Base-by-base conservation (phyloP, 2,888 invertebrate genomes). In the Amblyjoppa proteus region DNA sequence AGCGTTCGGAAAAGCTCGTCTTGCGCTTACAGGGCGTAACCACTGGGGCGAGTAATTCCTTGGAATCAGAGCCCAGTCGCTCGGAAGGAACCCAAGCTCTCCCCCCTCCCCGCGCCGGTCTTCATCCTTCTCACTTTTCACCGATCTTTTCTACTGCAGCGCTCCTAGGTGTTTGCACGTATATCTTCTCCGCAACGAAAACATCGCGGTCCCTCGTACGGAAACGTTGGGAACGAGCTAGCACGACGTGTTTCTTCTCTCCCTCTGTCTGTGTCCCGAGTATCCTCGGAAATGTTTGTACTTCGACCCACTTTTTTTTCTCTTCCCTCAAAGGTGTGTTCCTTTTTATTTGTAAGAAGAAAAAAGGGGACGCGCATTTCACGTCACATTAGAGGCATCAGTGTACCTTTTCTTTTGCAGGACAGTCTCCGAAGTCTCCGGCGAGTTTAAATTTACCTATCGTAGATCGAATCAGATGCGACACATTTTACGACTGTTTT, bases 31-130 rank as follows among this genome's bases (percentile, higher is more conserved):
- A 74, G 85, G 87, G 81, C 56, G 85, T 77, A 89, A 87, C 77
- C 90, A 91, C 83, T 87, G 88, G 87, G 66, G 88, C 91, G 89
- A 89, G 88, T 90, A 90, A 91, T 90, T 90, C 88, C 74, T 45
- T 69, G 87, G 88, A 90, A 90, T 91, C 89, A 87, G 88, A 85
- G 87, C 64, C 88, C 86, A 89, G 85, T 89, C 91, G 86, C 78
- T 89, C 70, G 91, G 91, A 91, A 91, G 88, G 88, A 89, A 90
- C 88, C 88, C 73, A 83, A 41, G 11, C 38, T 38, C 70, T 66
- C 66, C 31, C 34, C 84, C 73, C 53, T 31, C 84, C 11, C 28
- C 34, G 81, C 69, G 34, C 34, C 84, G 45, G 58, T 61, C 71
- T 53, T 80, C 71, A 70, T 64, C 9, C 45, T 28, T 73, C 70